phyloP scores from a whole-genome alignment of 1,140 invertebrate genomes.

The Ostrea edulis region DNA sequence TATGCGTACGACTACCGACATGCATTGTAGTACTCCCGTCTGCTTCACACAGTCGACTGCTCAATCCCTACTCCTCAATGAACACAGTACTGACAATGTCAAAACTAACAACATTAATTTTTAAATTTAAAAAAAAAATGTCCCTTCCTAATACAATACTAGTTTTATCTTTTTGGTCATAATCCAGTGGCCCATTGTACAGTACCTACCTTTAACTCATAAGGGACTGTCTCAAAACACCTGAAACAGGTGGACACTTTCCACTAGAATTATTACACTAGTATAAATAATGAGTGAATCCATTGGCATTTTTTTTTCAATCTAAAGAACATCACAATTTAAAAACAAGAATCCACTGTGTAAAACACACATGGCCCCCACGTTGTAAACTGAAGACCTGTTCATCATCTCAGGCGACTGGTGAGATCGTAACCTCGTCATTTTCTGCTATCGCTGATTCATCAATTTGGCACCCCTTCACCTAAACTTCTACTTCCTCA shows the following conservation, averaged over 20 bases:
- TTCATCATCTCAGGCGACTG: slow-evolving; percentile 19
- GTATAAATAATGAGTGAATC: not conserved
- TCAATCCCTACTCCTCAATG: slow-evolving; percentile 11
- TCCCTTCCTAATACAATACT: slow-evolving; percentile 10
- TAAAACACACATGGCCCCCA: slow-evolving; percentile 15
- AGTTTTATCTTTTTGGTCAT: slow-evolving; percentile 9
- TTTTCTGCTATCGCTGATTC: slow-evolving; percentile 7
- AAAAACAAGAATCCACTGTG: not conserved
- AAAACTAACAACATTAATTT: not conserved
- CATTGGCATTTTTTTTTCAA: not conserved
- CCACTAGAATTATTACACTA: not conserved
- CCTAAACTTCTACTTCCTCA: not conserved
- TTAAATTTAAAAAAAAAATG: not conserved
- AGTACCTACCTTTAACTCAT: slow-evolving; percentile 19
- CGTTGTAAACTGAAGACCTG: slow-evolving; percentile 31
- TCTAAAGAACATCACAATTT: not conserved
- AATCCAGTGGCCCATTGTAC: not conserved
- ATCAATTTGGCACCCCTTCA: slow-evolving; percentile 9
- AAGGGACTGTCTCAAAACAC: slow-evolving; percentile 12
- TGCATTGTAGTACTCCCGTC: not conserved
- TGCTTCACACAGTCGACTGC: not conserved
- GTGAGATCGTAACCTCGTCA: slow-evolving; percentile 23
- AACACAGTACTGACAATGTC: not conserved
- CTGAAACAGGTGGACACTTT: not conserved
- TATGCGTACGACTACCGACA: not conserved